Evolutionary conservation across 1,140 invertebrate genomes (phyloP), one percentile per base, ranked within the genome.

Genomic region (Zaprionus gabonicus): DNA sequence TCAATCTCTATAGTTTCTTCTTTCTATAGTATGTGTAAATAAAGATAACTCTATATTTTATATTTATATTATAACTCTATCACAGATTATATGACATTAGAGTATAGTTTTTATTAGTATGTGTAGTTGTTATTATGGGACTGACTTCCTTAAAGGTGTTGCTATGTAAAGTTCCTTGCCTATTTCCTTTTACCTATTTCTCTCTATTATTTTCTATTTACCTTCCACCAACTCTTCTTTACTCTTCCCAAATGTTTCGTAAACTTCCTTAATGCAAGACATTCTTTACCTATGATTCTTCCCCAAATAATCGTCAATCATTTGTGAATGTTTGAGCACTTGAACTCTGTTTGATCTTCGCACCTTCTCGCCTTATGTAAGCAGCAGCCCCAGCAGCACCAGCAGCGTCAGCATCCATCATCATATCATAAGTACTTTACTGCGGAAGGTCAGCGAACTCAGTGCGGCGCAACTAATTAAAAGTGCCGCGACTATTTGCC

Each of bases 321-420:
- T 25, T 31, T 62, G 31, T n/a, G 17, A 53, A 15, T 41, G 28
- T 59, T 68, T 68, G n/a, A 28, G n/a, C 36, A 53, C 56, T 74
- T 74, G 38, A 69, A 15, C 15, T 58, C 7, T 75, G 20, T 75
- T 75, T 75, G 67, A 53, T 27, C 67, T 71, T 75, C 72, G 63
- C 67, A 64, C 44, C 55, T 71, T 46, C 44, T 20, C 13, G 41
- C 25, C 59, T 75, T 74, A 67, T 66, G 63, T 38, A 74, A 57
- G 58, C 41, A 38, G 4, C 20, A 13, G 1, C 7, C 23, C 23
- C 23, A 34, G 3, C 36, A 38, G 36, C n/a, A n/a, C n/a, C 36
- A 13, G 13, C 36, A 38, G 36, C n/a, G 17, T 17, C 41, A 34
- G 31, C 31, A 34, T 34, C 31, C 31, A 34, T 34, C n/a, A 46